Evolutionary conservation across 2,888 invertebrate species (phyloP).

Genomic region (Hofmannophila pseudospretella): DNA sequence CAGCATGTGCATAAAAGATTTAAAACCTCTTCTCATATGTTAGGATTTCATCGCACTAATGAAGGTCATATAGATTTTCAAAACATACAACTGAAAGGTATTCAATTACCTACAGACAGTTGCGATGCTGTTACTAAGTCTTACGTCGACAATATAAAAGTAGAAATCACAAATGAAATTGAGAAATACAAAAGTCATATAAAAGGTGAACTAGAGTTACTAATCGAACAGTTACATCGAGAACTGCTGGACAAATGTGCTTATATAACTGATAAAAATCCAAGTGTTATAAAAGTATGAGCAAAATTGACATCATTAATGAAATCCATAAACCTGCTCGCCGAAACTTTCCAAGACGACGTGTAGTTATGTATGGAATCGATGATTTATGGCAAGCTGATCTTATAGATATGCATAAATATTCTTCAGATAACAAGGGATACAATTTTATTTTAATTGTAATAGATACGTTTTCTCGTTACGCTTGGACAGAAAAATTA

Average conservation of each 20-base stretch:
- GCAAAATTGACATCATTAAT: conserved; percentile 6
- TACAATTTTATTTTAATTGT: conserved; percentile 12
- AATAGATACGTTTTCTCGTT: conserved; percentile 15
- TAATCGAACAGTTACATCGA: too few relatives aligned
- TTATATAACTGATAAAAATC: background rate
- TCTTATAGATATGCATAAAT: conserved; percentile 28
- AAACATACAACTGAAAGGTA: conserved; percentile 1
- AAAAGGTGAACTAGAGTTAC: too few relatives aligned
- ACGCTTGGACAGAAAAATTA: conserved; percentile 11
- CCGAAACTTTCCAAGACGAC: conserved; percentile 34
- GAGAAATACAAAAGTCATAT: too few relatives aligned
- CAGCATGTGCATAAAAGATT: conserved; percentile 1
- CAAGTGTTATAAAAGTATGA: conserved; percentile 2
- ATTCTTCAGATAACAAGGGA: conserved; percentile 11
- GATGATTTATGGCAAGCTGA: conserved; percentile 57
- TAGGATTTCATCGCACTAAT: too few relatives aligned
- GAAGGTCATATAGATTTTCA: background rate
- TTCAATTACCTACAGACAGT: background rate
- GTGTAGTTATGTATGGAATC: conserved; percentile 35
- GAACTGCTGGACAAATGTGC: too few relatives aligned
- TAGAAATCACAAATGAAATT: background rate
- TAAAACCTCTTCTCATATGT: too few relatives aligned
- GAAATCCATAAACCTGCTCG: conserved; percentile 17
- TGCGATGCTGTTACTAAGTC: conserved; percentile 1
- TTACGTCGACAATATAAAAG: conserved; percentile 1